phyloP scores from a whole-genome alignment of 2,888 invertebrate species.

The Lepetodrilus schrolli region DNA sequence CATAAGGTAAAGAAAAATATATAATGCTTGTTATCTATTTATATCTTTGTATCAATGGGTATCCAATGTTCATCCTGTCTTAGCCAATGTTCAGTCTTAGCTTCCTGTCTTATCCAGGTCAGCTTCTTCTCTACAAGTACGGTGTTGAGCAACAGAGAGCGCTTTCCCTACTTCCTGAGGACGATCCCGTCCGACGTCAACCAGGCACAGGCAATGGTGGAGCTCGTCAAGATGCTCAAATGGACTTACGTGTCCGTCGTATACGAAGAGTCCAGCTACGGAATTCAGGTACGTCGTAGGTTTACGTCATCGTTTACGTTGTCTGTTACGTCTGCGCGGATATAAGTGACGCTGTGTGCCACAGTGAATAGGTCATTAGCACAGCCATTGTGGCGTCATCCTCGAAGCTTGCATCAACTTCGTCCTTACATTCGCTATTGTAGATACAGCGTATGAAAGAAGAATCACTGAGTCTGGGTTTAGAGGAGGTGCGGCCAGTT shows the following conservation, averaged over 20 bases:
- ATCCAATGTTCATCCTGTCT: too few relatives aligned
- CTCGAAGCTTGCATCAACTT: too few relatives aligned
- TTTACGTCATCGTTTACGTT: too few relatives aligned
- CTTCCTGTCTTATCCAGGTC: slow-evolving; percentile 84
- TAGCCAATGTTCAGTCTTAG: too few relatives aligned
- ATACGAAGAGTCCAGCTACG: slow-evolving; percentile 96
- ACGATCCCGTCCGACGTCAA: slow-evolving; percentile 96
- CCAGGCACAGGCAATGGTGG: slow-evolving; percentile 93
- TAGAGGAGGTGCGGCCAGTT: too few relatives aligned
- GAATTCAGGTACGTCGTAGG: slow-evolving; percentile 83
- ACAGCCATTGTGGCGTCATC: too few relatives aligned
- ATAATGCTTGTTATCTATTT: background rate
- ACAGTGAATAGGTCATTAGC: too few relatives aligned
- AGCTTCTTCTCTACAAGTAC: slow-evolving; percentile 97
- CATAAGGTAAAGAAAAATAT: background rate
- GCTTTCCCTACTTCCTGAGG: slow-evolving; percentile 94
- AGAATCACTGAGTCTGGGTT: too few relatives aligned
- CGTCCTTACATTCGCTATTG: too few relatives aligned
- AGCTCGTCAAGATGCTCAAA: slow-evolving; percentile 87
- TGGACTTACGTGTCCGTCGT: slow-evolving; percentile 97
- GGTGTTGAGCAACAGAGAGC: slow-evolving; percentile 92
- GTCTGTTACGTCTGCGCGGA: too few relatives aligned
- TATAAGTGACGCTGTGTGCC: too few relatives aligned
- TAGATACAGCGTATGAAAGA: too few relatives aligned
- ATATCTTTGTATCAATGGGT: background rate